These are phyloP conservation scores for Trypoxylon attenuatum DNA, from an alignment of 2,888 invertebrate species.

Conservation along the genomic window DNA sequence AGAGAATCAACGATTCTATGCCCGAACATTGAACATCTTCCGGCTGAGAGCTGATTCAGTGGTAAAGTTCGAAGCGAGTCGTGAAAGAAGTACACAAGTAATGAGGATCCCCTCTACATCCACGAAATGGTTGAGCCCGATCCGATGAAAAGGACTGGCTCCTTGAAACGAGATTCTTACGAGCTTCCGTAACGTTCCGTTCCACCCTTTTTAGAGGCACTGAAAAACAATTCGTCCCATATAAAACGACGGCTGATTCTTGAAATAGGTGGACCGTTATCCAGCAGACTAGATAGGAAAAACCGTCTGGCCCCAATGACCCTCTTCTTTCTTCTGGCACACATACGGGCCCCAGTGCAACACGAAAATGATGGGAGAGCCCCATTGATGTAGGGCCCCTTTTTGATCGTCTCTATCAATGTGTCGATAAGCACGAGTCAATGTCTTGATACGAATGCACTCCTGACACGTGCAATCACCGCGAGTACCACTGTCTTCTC, in stretches of 20 bases:
- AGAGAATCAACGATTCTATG: conserved; percentile 34
- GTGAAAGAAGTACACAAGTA: conserved; percentile 47
- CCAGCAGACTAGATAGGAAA: conserved; percentile 7
- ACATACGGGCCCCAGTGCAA: neutral
- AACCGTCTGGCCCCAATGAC: neutral
- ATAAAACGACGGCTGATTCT: conserved; percentile 35
- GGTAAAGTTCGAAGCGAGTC: conserved; percentile 47
- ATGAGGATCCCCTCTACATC: conserved; percentile 23
- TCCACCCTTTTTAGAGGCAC: conserved; percentile 37
- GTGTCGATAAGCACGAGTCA: neutral
- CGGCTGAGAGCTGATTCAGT: conserved; percentile 41
- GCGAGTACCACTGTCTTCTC: neutral
- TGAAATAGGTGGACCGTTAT: conserved; percentile 18
- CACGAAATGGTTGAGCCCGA: conserved; percentile 35
- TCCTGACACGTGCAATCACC: neutral
- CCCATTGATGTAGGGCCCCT: neutral
- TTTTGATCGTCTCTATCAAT: neutral
- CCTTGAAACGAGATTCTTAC: conserved; percentile 36
- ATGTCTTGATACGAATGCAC: neutral
- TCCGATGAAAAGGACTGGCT: conserved; percentile 40
- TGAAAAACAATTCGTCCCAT: conserved; percentile 52
- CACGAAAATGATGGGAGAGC: neutral
- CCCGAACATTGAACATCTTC: conserved; percentile 43
- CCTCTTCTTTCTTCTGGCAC: neutral
- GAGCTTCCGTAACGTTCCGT: conserved; percentile 25